These are phyloP conservation scores for Furcifer pardalis DNA, from an alignment of 2,797 vertebrate genomes.

Conservation along the genomic window DNA sequence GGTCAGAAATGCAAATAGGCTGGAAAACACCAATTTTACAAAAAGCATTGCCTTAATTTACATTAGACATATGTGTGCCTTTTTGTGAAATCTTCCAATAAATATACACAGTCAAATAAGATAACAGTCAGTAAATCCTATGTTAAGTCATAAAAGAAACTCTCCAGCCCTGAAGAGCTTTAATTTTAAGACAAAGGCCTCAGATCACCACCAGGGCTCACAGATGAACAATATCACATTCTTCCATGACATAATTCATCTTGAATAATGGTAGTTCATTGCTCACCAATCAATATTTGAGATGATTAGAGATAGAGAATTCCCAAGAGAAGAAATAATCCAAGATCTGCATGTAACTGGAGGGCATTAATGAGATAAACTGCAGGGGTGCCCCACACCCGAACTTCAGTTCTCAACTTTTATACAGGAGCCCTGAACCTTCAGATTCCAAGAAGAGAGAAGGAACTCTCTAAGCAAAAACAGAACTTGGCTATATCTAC, in stretches of 20 bases:
- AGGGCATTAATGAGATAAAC: background rate
- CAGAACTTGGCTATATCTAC: too few species aligned
- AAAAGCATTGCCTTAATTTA: conserved; percentile 31
- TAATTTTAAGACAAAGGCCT: background rate
- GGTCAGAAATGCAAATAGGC: conserved; percentile 45
- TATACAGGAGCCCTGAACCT: background rate
- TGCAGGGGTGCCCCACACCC: background rate
- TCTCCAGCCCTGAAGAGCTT: background rate
- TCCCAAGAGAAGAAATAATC: background rate
- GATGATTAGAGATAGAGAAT: background rate
- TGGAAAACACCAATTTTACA: conserved; percentile 20
- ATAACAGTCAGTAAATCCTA: conserved; percentile 10
- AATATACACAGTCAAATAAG: background rate
- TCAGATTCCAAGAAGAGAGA: background rate
- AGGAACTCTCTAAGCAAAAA: too few species aligned
- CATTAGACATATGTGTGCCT: conserved; percentile 12
- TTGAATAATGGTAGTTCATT: background rate
- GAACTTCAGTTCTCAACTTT: background rate
- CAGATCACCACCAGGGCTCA: background rate
- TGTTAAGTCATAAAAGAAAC: background rate
- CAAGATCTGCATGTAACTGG: background rate
- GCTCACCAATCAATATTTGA: background rate
- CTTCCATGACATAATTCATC: background rate
- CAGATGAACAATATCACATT: background rate
- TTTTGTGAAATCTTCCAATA: conserved; percentile 16